Base-by-base conservation (phyloP, 2,888 invertebrate genomes). In the Drosophila affinis region DNA sequence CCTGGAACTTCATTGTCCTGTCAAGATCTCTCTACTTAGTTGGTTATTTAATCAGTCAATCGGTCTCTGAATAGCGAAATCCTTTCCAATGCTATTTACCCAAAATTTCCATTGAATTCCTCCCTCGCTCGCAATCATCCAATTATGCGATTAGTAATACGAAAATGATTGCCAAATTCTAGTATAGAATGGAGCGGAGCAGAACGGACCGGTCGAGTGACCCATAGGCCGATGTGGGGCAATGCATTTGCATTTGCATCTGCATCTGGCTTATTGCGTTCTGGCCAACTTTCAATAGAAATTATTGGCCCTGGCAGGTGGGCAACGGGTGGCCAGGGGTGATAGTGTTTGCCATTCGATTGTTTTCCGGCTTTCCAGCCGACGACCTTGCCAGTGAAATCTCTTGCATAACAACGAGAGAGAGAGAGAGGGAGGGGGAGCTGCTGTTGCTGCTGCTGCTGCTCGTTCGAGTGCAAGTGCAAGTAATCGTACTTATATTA, bases 251-350 rank as follows among this genome's bases (percentile, higher is more conserved):
- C 61, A 70, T 67, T 57, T n/a, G 9, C 51, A 52, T 29, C 51
- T 49, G 27, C 61, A 71, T 67, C 62, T 18, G 39, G 29, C 46
- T n/a, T 52, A 32, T 61, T 72, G 67, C 57, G 63, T 76, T 83
- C 64, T 76, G 76, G 71, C 74, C 57, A 76, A 70, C 55, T 74
- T 69, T 70, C 62, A 59, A 63, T 79, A 69, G 82, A 75, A 56
- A 14, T 14, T 14, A 39, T 6, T 68, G 55, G 56, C 63, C 61
- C 51, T 63, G 58, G 55, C 63, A 64, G 27, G 24, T 24, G 24
- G 24, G 24, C 24, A 24, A 1, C 24, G 24, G 0, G 24, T 24
- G 24, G 24, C 4, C 24, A 24, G 24, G 24, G 24, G 21, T 21
- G 21, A 18, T 18, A 18, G 18, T 1, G 18, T 18, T 18, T 18